Base-by-base conservation (phyloP, 2,113 vertebrate species). In the Thinocorus orbignyianus region DNA sequence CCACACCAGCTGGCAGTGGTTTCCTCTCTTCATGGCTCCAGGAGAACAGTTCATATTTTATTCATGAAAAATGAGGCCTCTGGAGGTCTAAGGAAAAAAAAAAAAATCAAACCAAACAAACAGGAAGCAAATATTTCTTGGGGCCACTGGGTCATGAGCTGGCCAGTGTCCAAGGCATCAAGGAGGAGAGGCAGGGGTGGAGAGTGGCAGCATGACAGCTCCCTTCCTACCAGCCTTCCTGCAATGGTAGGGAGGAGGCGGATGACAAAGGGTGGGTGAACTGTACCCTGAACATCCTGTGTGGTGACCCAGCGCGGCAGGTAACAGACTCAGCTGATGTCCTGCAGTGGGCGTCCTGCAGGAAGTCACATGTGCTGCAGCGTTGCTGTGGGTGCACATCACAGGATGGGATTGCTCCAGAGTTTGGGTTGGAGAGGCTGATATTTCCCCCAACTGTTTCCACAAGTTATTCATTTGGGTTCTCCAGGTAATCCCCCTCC, bases 81-180 rank as follows among this genome's bases (percentile, higher is more conserved):
- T 84, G 77, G 96, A 97, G 93, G 48, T 49, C 92, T 89, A 81
- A 31, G 64, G 18, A 41, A 62, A 39, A 39, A 39, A 61, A 26
- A 26, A 33, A 26, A 66, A 96, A 13, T 9, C 14, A 17, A 42
- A 46, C 46, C 46, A 46, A 15, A 24, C 58, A 31, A 97, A 60
- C 95, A 98, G 97, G 97, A 98, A 98, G 96, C 96, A 97, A 97
- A 93, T 96, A 97, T 96, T 98, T 97, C 96, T 81, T 57, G 78
- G 84, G 68, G 61, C 55, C 78, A 87, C 42, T 71, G 1, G 7
- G 86, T 88, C 11, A 3, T 51, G 71, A 35, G 58, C 71, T 96
- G 82, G 88, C 39, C 11, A 70, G 22, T 2, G 8, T 62, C 92
- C 87, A 77, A 48, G 73, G 39, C 69, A n/a, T 17, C 17, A 31